Base-by-base conservation (phyloP, 2,888 invertebrate species). In the Melieria picta region DNA sequence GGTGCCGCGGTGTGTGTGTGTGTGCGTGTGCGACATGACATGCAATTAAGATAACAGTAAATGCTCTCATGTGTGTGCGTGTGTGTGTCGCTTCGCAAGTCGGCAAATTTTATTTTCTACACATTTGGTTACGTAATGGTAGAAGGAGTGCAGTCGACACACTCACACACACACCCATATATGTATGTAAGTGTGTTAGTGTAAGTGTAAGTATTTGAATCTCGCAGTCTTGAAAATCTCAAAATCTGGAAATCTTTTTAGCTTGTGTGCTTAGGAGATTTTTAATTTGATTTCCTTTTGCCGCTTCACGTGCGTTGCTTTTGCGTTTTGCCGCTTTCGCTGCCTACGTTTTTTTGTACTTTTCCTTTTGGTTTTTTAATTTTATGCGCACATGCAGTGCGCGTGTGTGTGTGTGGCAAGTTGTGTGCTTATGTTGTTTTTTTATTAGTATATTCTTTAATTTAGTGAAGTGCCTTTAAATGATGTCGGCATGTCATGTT, bases 281-380 rank as follows among this genome's bases (percentile, higher is more conserved):
- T 76, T 76, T 73, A 76, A 76, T 76, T 76, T 76, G 75, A 76
- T 76, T 76, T 76, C 67, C 70, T 73, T 55, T 42, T 3, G 48
- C 57, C 48, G 65, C 45, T 55, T 58, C 43, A 11, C 43, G 30
- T 30, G 30, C 30, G 30, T 30, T 30, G 30, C 67, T 69, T 47
- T 47, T 72, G 60, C 65, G 30, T 42, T 65, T 68, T 42, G 60
- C 62, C 65, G 64, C 13, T 50, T 63, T 56, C 62, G 56, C 60
- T 57, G 70, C 66, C 58, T 66, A 66, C 58, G 57, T 30, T 30
- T 30, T 30, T 30, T 30, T 30, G 30, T 30, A 30, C 30, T 1
- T 30, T 30, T 30, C 30, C 30, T 30, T 30, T 30, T 30, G 30
- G 30, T 30, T 30, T 30, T 30, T 30, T 30, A 30, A 30, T 30